These are phyloP conservation scores for Ennomos quercinarius DNA, from an alignment of 2,888 invertebrate species.

Conservation along the genomic window DNA sequence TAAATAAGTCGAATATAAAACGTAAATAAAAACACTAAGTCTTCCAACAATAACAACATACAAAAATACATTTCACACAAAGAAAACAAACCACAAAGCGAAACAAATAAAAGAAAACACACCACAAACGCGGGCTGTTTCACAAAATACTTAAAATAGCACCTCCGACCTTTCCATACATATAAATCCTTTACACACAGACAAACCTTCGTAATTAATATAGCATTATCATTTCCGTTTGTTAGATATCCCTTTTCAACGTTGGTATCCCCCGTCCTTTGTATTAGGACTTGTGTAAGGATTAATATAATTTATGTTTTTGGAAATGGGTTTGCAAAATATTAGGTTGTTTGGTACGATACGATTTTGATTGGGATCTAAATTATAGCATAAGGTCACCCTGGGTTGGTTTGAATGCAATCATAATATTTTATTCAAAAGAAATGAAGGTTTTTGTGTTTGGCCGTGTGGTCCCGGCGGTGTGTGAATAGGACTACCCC, in stretches of 20 bases:
- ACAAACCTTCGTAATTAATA: constrained; percentile 32
- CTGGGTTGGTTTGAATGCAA: constrained; percentile 12
- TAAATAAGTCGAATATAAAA: no score
- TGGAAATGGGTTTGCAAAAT: constrained; percentile 21
- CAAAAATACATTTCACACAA: neutral
- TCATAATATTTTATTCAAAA: neutral
- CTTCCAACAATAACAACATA: no score
- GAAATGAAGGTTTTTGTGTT: no score
- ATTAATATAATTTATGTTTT: constrained; percentile 31
- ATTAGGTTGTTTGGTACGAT: constrained; percentile 14
- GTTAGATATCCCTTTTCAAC: constrained; percentile 29
- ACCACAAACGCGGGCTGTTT: constrained; percentile 10
- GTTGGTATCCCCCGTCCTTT: constrained; percentile 11
- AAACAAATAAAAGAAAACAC: constrained; percentile 19
- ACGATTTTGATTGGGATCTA: constrained; percentile 16
- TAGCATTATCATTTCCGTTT: constrained; percentile 35
- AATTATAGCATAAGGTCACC: constrained; percentile 15
- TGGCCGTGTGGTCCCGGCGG: no score
- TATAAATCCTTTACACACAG: constrained; percentile 11
- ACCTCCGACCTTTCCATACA: constrained; percentile 20
- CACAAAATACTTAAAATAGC: constrained; percentile 22
- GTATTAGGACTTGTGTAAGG: constrained; percentile 28
- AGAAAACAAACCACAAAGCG: constrained; percentile 3
- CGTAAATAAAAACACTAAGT: no score
- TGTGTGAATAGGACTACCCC: no score